Evolutionary conservation across 2,113 vertebrate species (phyloP).

Genomic region (Nothoprocta pentlandii): DNA sequence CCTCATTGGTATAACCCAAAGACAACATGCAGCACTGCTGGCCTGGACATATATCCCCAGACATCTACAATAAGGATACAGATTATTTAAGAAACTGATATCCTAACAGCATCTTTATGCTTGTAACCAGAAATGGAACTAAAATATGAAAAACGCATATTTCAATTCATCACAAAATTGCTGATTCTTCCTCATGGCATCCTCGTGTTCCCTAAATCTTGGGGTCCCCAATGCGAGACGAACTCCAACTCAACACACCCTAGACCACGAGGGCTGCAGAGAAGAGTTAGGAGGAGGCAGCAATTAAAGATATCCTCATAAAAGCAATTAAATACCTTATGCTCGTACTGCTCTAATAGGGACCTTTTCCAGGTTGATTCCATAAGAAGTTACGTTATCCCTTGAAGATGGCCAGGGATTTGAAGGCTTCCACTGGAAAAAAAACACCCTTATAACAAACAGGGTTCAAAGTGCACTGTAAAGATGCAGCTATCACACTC

Average conservation of each 20-base stretch:
- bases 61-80: neutral
- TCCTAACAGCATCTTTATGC: neutral
- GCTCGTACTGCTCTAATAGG: neutral
- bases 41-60: neutral
- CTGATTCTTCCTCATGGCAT: neutral
- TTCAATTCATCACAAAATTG: neutral
- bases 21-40: neutral
- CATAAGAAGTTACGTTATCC: neutral
- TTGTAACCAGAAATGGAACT: neutral
- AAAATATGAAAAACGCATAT: neutral
- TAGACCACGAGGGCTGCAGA: neutral
- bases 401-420: neutral
- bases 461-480: conserved; percentile 18
- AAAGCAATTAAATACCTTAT: neutral
- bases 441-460: neutral
- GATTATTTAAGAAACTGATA: no score
- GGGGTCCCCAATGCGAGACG: neutral
- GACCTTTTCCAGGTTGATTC: neutral
- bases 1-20: neutral
- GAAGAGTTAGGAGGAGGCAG: neutral
- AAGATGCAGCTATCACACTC: neutral
- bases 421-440: neutral
- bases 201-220: neutral
- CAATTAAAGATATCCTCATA: neutral
- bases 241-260: no score